Base-by-base conservation (phyloP, 2,797 vertebrate genomes). In the Chaetodon trifasciatus region DNA sequence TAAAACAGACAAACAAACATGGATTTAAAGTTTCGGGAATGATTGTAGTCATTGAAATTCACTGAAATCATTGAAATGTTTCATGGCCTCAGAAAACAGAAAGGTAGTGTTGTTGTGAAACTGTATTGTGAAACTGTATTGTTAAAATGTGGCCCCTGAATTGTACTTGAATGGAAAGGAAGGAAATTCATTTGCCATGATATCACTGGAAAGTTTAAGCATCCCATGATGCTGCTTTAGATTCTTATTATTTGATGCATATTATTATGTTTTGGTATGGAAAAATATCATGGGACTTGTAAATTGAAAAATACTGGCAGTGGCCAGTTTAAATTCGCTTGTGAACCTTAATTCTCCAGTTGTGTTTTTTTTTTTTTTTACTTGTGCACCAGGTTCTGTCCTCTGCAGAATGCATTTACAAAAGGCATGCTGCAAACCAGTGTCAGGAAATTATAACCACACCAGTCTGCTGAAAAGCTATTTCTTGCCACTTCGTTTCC, bases 401-500 rank as follows among this genome's bases (percentile, higher is more conserved):
- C 44, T 67, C 35, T 73, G 19, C 39, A 35, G 58, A 52, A 13
- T 39, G 28, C 53, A 69, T 62, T 68, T 17, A 60, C 55, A 64
- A 66, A 83, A 19, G 76, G 28, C 47, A 58, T 5, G 9, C 56
- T 75, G 47, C 50, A 72, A 62, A 66, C 28, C 67, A 62, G 55
- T 23, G 7, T 58, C 47, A 64, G 61, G 47, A 77, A 87, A 65
- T 21, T 8, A 83, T 79, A 79, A 79, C 74, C 79, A 58, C 65
- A 23, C 50, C 65, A 68, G 72, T 66, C 46, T 39, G 56, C 23
- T 62, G 35, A 70, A 73, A 83, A 79, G 74, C 79, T 78, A 83
- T 87, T 86, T 87, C 85, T 85, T 88, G 55, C 78, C 70, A 85
- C 76, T 91, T 89, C 88, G 90, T 91, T 90, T 88, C 89, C 89